phyloP scores from a whole-genome alignment of 92 coral and sea anemone genomes.

The Scolanthus callimorphus region DNA sequence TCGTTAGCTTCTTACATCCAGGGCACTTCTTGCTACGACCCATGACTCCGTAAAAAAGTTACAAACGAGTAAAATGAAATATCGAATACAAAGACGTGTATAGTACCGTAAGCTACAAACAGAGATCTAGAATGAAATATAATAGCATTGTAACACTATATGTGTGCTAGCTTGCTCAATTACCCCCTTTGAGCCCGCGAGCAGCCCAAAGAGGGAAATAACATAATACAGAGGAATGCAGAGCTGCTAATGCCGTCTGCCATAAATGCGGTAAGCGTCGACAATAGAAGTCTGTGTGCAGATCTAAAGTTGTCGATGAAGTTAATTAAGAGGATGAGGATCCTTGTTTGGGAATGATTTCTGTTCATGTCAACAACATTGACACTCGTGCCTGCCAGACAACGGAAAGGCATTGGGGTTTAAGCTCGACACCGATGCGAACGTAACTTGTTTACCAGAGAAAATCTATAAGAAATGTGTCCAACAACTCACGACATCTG shows the following conservation, averaged over 20 bases:
- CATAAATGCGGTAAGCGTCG: conserved; percentile 41
- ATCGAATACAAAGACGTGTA: too few species aligned
- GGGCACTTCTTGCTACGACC: too few species aligned
- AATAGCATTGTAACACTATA: too few species aligned
- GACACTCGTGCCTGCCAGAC: conserved; percentile 8
- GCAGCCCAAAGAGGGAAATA: too few species aligned
- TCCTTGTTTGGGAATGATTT: conserved; percentile 8
- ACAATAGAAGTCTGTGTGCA: conserved; percentile 36
- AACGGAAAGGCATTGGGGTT: conserved; percentile 20
- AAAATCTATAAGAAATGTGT: conserved; percentile 16
- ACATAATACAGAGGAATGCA: conserved; percentile 31
- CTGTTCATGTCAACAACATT: not conserved
- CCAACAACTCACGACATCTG: conserved; percentile 17
- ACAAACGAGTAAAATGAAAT: too few species aligned
- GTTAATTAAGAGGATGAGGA: conserved; percentile 1
- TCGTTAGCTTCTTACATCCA: too few species aligned
- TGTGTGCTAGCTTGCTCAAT: too few species aligned
- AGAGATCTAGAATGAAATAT: too few species aligned
- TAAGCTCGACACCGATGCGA: conserved; percentile 45
- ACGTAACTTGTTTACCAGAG: conserved; percentile 53
- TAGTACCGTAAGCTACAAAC: too few species aligned
- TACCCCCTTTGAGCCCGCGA: too few species aligned
- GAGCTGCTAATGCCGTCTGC: conserved; percentile 32
- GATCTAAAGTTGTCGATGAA: conserved; percentile 1
- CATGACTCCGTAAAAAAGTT: too few species aligned